Percentiles rank a stretch among this genome's conserved stretches.
Conservation (phyloP, 2,888 invertebrate species). For the Spatulosminthurus flaviceps region DNA sequence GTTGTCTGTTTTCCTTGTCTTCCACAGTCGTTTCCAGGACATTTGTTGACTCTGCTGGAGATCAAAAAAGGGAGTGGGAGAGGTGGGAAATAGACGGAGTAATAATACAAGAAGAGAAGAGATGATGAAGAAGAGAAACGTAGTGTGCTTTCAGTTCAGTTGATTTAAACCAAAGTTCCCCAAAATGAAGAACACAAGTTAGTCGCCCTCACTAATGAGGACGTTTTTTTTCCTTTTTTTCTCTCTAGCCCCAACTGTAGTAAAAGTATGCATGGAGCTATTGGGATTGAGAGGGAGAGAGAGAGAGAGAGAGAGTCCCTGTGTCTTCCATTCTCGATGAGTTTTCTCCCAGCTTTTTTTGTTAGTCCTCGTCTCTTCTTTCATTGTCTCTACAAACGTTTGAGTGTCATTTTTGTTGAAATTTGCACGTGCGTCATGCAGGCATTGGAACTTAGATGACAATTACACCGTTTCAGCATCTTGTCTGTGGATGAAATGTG, state of each 20-base stretch:
- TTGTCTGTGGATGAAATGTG: conserved; percentile 62
- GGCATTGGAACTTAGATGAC: conserved; percentile 20
- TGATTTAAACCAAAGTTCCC: conserved; percentile 10
- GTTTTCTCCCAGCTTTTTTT: too few relatives aligned
- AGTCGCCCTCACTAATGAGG: conserved; percentile 24
- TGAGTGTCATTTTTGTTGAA: conserved; percentile 16
- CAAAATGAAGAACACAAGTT: conserved; percentile 20
- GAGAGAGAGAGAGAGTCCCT: not conserved
- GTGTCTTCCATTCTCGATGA: not conserved
- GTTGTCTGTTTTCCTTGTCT: conserved; percentile 7
- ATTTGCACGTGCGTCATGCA: conserved; percentile 27
- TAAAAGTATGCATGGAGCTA: not conserved
- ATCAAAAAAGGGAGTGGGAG: not conserved
- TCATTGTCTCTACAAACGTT: not conserved
- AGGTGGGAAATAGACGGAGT: too few relatives aligned
- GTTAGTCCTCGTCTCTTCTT: not conserved
- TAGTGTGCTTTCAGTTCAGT: too few relatives aligned
- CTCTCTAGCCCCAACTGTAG: not conserved
- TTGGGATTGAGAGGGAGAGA: not conserved
- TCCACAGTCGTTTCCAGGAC: not conserved
- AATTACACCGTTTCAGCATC: conserved; percentile 62
- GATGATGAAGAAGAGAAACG: not conserved
- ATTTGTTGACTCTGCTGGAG: conserved; percentile 15
- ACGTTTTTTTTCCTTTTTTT: conserved; percentile 12
- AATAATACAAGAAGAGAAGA: not conserved